Conservation (phyloP, 2,888 invertebrate genomes). For the Sclerodermus sp. region DNA sequence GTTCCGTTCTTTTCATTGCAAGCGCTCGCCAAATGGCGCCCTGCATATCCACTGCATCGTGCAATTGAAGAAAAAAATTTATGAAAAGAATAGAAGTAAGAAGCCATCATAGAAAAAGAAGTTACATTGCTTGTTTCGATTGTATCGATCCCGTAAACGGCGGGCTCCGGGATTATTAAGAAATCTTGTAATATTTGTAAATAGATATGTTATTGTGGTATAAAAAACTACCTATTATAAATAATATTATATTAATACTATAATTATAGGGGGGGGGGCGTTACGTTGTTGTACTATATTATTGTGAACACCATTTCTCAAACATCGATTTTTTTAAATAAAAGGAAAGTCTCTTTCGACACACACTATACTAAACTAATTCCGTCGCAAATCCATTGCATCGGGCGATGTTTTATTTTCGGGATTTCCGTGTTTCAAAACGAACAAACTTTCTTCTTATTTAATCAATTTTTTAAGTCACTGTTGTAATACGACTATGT, state of each 20-base stretch:
- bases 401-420: no score
- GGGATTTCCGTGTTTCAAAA: no score
- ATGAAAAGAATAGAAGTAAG: conserved; percentile 4
- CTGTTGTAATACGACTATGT: no score
- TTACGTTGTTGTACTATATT: conserved; percentile 53
- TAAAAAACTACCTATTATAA: conserved; percentile 28
- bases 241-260: conserved; percentile 38
- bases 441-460: no score
- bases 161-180: no score
- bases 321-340: conserved; percentile 55
- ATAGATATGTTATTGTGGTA: conserved; percentile 34
- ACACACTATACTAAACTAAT: conserved; percentile 13
- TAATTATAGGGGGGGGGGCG: no score
- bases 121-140: not conserved
- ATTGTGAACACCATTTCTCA: conserved; percentile 56
- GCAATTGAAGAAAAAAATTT: conserved; percentile 6
- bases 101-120: not conserved
- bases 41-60: conserved; percentile 4
- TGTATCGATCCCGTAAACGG: no score
- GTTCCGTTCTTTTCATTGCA: conserved; percentile 10
- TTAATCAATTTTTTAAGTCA: no score
- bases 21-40: conserved; percentile 12
- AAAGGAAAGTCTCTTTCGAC: conserved; percentile 39
- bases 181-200: conserved; percentile 41
- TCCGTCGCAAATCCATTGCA: conserved; percentile 15